Evolutionary conservation across 2,797 vertebrate genomes (phyloP), one percentile per base, ranked within the genome.

Genomic region (Syngnathus rostellatus): DNA sequence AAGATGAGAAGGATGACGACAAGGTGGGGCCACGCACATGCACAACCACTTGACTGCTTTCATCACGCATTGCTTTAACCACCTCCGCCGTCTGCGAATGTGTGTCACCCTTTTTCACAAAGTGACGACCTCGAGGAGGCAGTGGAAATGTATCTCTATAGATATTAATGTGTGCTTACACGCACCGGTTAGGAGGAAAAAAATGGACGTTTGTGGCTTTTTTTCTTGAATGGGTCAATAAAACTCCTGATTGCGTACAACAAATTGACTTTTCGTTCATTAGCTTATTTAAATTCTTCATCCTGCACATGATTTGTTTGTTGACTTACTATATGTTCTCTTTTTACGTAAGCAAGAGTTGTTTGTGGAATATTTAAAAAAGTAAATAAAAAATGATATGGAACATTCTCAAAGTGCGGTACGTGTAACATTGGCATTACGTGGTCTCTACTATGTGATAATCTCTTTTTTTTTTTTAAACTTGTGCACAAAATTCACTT

Each of bases 221-320:
- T 72, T 46, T 67, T 23, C 72, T 83, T 84, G 81, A 85, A 67
- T 84, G 83, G 80, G 72, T 75, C 63, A 40, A 31, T 63, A 65
- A 75, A 62, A 75, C 38, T 38, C 14, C 25, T 17, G 25, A 17
- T 57, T 23, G 3, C 31, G 31, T 31, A 31, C 31, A 31, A 31
- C 31, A 31, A 31, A 31, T 31, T 31, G 31, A 31, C 31, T 4
- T 31, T 4, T 31, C 5, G 31, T 31, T 31, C 31, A 31, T 31
- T 31, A 31, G 31, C 31, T 31, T 31, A 31, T 31, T 31, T 31
- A 31, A 31, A 31, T 31, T 31, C 5, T 31, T 31, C 31, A 31
- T 31, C 31, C 31, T 31, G 31, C 31, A 31, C 31, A 31, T 31
- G 3, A 31, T 31, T 4, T 31, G 31, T 31, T 31, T 31, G 31